A percentile compares a stretch with the other conserved stretches of the same genome.
Conservation (phyloP, 2,888 invertebrate species). For the Drosophila prolongata region DNA sequence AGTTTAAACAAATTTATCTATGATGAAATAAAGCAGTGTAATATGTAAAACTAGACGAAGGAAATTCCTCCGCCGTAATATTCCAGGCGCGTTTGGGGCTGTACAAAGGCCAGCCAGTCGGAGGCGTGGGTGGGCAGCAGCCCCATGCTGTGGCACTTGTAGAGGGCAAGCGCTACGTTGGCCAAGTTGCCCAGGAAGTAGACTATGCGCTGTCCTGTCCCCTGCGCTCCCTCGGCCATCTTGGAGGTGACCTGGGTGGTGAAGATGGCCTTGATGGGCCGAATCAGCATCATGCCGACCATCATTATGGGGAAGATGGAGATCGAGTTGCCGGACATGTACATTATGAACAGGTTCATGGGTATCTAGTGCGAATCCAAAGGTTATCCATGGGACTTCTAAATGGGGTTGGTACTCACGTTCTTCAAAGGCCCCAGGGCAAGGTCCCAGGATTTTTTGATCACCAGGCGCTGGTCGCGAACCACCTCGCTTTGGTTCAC, state of each 20-base stretch:
- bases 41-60: slow-evolving; percentile 84
- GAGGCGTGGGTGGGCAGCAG: slow-evolving; percentile 97
- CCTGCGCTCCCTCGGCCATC: slow-evolving; percentile 96
- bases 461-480: slow-evolving; percentile 93
- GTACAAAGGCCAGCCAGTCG: slow-evolving; percentile 99
- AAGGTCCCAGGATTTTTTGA: slow-evolving; percentile 98
- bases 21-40: slow-evolving; percentile 41
- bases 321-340: slow-evolving; percentile 99
- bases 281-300: slow-evolving; percentile 99
- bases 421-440: slow-evolving; percentile 97
- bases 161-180: slow-evolving; percentile 95
- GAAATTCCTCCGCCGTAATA: slow-evolving; percentile 93
- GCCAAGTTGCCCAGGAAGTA: slow-evolving; percentile 97
- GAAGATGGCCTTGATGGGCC: slow-evolving; percentile 98
- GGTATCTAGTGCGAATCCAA: slow-evolving; percentile 86
- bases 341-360: slow-evolving; percentile 99
- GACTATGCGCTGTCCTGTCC: slow-evolving; percentile 95
- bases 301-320: slow-evolving; percentile 99
- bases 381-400: slow-evolving; percentile 16
- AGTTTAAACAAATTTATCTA: slow-evolving; percentile 50
- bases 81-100: slow-evolving; percentile 93
- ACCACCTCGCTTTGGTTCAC: slow-evolving; percentile 91
- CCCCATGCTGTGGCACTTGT: slow-evolving; percentile 99
- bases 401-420: slow-evolving; percentile 81
- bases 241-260: slow-evolving; percentile 95